Percentiles rank a stretch among this genome's conserved stretches.
Conservation (phyloP, 2,797 vertebrate species). For the Onychomys torridus region DNA sequence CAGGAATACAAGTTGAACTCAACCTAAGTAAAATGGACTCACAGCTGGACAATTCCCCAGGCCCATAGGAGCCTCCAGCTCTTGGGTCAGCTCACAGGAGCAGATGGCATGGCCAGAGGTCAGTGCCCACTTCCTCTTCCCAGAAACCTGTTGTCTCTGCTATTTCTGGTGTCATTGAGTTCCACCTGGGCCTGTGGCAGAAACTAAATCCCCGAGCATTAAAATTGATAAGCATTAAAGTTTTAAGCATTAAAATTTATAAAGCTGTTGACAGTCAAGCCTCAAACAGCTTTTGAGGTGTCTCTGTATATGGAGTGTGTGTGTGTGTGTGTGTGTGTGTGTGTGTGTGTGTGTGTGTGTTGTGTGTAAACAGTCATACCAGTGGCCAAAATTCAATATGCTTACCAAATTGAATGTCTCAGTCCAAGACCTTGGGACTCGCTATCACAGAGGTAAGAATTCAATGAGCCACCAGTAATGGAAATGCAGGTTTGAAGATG, state of each 20-base stretch:
- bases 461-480: neutral
- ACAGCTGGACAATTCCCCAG: neutral
- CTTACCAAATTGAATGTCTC: constrained; percentile 27
- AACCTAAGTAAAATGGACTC: neutral
- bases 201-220: constrained; percentile 52
- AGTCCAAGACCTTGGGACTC: neutral
- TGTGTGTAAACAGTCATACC: constrained; percentile 46
- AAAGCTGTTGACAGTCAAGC: constrained; percentile 62
- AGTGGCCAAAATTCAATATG: constrained; percentile 56
- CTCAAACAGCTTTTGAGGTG: constrained; percentile 28
- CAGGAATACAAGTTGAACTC: neutral
- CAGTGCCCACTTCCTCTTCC: constrained; percentile 31
- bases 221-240: neutral
- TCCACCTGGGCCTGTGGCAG: constrained; percentile 53
- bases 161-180: constrained; percentile 33
- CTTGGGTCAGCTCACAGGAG: neutral
- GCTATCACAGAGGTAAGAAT: constrained; percentile 28
- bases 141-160: constrained; percentile 56
- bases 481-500: neutral
- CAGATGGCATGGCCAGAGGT: constrained; percentile 21
- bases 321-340: neutral
- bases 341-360: neutral
- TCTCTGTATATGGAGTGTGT: neutral
- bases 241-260: neutral
- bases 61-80: neutral